phyloP scores from a whole-genome alignment of 2,113 vertebrate species.

The Vombatus ursinus region DNA sequence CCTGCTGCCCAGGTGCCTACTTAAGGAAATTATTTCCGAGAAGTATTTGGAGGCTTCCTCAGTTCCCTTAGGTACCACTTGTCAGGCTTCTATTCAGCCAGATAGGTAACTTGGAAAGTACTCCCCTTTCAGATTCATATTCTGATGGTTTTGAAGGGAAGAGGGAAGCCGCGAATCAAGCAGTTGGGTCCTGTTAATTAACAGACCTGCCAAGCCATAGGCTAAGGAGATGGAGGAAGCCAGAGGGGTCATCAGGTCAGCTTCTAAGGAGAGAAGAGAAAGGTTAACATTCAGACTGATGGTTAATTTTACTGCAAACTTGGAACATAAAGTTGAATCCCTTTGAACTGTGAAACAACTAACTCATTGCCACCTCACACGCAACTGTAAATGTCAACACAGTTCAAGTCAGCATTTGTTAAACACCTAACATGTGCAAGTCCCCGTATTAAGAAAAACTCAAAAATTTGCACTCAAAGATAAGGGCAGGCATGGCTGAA shows the following conservation, averaged over 20 bases:
- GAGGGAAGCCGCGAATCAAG: not conserved
- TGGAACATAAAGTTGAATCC: not conserved
- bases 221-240: not conserved
- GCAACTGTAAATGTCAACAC: not conserved
- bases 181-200: not conserved
- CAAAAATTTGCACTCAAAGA: not conserved
- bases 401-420: not conserved
- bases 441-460: not conserved
- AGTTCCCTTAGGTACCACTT: not conserved
- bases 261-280: not conserved
- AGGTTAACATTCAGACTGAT: not conserved
- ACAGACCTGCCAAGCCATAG: not conserved
- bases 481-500: not conserved
- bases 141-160: constrained; percentile 18
- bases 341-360: not conserved
- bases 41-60: constrained; percentile 41
- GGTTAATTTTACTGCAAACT: not conserved
- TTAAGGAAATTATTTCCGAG: constrained; percentile 65
- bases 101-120: not conserved
- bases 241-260: not conserved
- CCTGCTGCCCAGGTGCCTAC: constrained; percentile 57
- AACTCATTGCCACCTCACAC: not conserved
- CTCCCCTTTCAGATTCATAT: not conserved
- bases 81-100: not conserved
- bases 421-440: not conserved